Base-by-base conservation (phyloP, 35 echinoderm and acorn worm genomes). In the Diadema setosum region DNA sequence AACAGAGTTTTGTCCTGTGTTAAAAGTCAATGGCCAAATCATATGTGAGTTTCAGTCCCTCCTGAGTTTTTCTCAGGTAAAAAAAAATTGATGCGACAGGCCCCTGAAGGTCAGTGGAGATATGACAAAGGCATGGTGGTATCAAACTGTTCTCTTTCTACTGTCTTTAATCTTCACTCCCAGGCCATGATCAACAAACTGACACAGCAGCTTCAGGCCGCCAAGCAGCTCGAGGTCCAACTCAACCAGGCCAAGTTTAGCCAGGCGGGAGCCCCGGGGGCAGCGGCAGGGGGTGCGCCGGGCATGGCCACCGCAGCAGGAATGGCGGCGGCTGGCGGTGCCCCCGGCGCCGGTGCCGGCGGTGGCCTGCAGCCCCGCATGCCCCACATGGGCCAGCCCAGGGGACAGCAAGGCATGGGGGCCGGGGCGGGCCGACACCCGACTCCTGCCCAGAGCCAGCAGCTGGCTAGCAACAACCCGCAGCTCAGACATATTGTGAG, bases 391-490 rank as follows among this genome's bases (percentile, higher is more conserved):
- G 73, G 73, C 16, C 73, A 78, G n/a, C 27, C 25, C 35, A 18
- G 73, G 37, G 63, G 63, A 1, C 7, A 26, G 63, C 37, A 26
- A 34, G 27, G 37, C 27, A 67, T 67, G 63, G 63, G 63, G 27
- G 73, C 30, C 34, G 1, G 35, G 5, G 9, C 37, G 35, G n/a
- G 33, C 24, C 34, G 73, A 78, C 73, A 78, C 40, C 73, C 39
- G 73, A 41, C 44, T 41, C 73, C 73, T 7, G 73, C 37, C 24
- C 88, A 90, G 81, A 90, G 88, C 36, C 88, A 90, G 43, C 88
- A 90, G 81, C 40, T 90, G 30, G 69, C 88, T 60, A 90, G 80
- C 34, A 90, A 90, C 41, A 90, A 83, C 26, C 88, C 88, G 23
- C 88, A 84, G 23, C 88, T 90, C 3, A 65, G 81, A 73, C 81